Base-by-base conservation (phyloP, 2,888 invertebrate species). In the Ganaspis brasiliensis region DNA sequence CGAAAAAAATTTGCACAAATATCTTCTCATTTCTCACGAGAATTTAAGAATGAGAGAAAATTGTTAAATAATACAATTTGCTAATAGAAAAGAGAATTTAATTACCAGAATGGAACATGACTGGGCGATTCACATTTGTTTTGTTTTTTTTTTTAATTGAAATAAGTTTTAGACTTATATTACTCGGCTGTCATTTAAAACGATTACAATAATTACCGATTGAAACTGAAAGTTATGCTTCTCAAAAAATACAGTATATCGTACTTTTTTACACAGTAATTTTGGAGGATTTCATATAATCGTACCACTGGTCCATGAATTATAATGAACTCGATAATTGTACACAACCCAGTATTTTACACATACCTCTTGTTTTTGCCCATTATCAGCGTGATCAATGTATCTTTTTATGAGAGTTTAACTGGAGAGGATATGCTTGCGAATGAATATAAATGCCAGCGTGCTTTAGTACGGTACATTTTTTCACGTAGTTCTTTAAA, bases 371-470 rank as follows among this genome's bases (percentile, higher is more conserved):
- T 49, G 45, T 67, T 67, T 67, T 26, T 67, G 45, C 26, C 45
- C 45, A 67, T 67, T 67, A 67, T 67, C 40, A 37, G n/a, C 14
- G n/a, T 67, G 67, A 67, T 49, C 67, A 67, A 67, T 67, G 45
- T 67, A 67, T 40, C 26, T 45, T 67, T 67, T 67, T 67, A 67
- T 24, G 45, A 67, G 67, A 67, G 45, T 67, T 67, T 67, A 67
- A 67, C 45, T 16, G 24, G 67, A 49, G 45, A 12, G 67, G 26
- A 49, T 67, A 49, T 67, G 35, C 70, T 73, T 31, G 57, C 72
- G 74, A 80, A 80, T 80, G 80, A 80, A 80, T 78, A 80, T 77
- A 77, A 78, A 80, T 78, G 80, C 78, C 70, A 72, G 56, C 24
- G 67, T 78, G 72, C 74, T 77, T 78, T 77, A 40, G 26, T 55